Evolutionary conservation across 2,113 vertebrate species (phyloP).

Genomic region (Alexandromys fortis): DNA sequence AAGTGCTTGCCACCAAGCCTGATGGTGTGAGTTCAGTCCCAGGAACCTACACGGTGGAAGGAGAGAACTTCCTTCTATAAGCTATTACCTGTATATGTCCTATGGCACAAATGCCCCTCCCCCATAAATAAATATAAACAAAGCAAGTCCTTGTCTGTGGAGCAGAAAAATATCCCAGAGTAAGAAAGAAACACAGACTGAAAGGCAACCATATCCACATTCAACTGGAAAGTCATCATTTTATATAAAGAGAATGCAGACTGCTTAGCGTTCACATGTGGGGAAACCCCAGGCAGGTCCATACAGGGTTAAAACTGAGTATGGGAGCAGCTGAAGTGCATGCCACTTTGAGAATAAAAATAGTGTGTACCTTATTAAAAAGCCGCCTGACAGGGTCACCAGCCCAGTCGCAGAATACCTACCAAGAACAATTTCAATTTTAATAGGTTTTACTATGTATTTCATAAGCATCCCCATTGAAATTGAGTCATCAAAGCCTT

Average conservation of each 20-base stretch:
- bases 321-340: constrained; percentile 82
- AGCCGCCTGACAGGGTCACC: constrained; percentile 93
- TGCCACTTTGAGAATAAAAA: constrained; percentile 88
- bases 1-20: background rate
- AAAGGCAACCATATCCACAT: background rate
- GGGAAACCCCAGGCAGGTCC: constrained; percentile 54
- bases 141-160: constrained; percentile 16
- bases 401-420: constrained; percentile 90
- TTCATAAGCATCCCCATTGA: constrained; percentile 96
- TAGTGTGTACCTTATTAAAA: constrained; percentile 93
- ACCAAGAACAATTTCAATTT: constrained; percentile 99
- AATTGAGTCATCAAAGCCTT: constrained; percentile 99
- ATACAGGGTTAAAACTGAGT: constrained; percentile 85
- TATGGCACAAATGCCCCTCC: too few species aligned
- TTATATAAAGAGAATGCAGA: background rate
- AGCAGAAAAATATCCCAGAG: constrained; percentile 11
- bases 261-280: background rate
- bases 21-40: background rate
- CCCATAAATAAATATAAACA: background rate
- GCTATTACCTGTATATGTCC: background rate
- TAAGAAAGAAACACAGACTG: background rate
- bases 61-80: background rate
- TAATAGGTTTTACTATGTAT: constrained; percentile 99
- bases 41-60: background rate
- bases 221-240: background rate